phyloP scores from a whole-genome alignment of 2,113 vertebrate genomes.

The Daboia siamensis region DNA sequence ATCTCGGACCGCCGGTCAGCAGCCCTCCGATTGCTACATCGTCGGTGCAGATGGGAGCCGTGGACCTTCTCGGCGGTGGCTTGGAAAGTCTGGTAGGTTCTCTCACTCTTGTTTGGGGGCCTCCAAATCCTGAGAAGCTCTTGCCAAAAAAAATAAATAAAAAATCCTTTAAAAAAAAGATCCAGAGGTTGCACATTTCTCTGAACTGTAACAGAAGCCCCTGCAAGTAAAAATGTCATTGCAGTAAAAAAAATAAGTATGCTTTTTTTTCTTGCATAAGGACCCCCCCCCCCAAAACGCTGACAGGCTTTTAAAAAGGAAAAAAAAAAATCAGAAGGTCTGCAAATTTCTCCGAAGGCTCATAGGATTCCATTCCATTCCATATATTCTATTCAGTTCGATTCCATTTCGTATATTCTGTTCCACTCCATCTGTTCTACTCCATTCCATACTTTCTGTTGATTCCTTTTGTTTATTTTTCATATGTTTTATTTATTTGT shows the following conservation, averaged over 20 bases:
- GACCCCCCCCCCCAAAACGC: background rate
- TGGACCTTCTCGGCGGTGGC: conserved; percentile 92
- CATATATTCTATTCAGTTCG: no score
- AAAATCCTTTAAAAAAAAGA: background rate
- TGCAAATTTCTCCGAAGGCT: background rate
- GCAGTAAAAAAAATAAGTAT: background rate
- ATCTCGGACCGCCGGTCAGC: conserved; percentile 82
- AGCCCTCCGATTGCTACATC: conserved; percentile 77
- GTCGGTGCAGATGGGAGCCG: conserved; percentile 83
- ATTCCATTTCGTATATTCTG: no score
- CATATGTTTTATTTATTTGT: no score
- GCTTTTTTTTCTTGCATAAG: background rate
- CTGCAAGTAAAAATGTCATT: background rate
- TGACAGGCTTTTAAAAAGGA: background rate
- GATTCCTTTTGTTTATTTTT: background rate
- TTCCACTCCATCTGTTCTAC: no score
- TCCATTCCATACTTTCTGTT: no score
- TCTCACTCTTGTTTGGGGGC: background rate
- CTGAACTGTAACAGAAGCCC: background rate
- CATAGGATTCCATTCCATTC: background rate
- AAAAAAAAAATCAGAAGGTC: background rate
- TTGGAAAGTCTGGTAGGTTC: conserved; percentile 87
- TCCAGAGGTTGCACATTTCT: background rate
- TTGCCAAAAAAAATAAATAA: background rate
- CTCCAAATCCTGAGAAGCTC: background rate